Percentiles rank a stretch among this genome's conserved stretches.
These are phyloP conservation scores for Verasper variegatus DNA, from an alignment of 2,113 vertebrate genomes.

Conservation along the genomic window DNA sequence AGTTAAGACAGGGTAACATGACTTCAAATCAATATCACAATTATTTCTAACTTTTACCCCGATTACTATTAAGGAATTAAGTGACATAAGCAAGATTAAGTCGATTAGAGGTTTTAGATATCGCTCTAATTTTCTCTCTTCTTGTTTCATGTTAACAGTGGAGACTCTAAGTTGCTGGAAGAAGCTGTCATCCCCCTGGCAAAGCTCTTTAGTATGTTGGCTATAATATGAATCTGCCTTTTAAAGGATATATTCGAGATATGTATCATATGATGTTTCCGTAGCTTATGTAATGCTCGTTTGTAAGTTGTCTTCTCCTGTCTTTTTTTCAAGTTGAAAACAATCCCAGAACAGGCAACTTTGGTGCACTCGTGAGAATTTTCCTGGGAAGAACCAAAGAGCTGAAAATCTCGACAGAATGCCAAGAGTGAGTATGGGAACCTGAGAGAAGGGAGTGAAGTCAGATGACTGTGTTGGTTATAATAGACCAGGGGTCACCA, in stretches of 20 bases:
- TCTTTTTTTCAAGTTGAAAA: conserved; percentile 87
- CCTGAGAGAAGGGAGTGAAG: conserved; percentile 11
- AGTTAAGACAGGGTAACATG: too few relatives aligned
- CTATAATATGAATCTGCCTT: background rate
- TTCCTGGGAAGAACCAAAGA: conserved; percentile 98
- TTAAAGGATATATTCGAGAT: background rate
- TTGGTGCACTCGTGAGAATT: conserved; percentile 90
- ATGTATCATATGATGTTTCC: background rate
- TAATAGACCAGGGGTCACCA: too few relatives aligned
- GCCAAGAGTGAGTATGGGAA: conserved; percentile 92
- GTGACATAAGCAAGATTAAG: too few relatives aligned
- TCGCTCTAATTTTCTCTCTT: conserved; percentile 2
- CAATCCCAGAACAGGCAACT: conserved; percentile 96
- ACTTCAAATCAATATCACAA: too few relatives aligned
- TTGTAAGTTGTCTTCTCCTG: conserved; percentile 4
- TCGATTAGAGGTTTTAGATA: too few relatives aligned
- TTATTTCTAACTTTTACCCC: too few relatives aligned
- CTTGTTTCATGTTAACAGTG: conserved; percentile 74
- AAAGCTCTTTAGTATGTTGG: conserved; percentile 90
- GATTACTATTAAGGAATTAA: too few relatives aligned
- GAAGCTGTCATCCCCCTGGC: conserved; percentile 92
- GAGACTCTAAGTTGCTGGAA: conserved; percentile 92
- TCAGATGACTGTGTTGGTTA: background rate
- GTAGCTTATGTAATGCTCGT: background rate
- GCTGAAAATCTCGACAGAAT: conserved; percentile 97